Percentiles rank a stretch among this genome's conserved stretches.
These are phyloP conservation scores for Chrosomus eos DNA, from an alignment of 2,797 vertebrate genomes.

Conservation along the genomic window DNA sequence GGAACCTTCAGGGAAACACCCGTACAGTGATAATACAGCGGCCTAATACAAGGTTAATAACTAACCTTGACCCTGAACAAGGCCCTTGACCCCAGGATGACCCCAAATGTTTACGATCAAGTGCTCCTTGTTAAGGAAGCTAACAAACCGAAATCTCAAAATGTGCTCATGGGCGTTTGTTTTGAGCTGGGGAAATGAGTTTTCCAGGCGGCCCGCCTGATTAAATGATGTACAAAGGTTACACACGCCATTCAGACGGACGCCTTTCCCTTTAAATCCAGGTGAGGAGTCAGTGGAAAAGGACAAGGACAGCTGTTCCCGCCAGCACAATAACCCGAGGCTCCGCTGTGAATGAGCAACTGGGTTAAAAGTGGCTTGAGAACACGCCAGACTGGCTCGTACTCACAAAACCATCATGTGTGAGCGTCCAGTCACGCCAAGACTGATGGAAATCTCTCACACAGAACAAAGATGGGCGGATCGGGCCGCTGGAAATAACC, in stretches of 20 bases:
- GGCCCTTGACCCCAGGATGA: too few relatives aligned
- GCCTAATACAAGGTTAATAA: too few relatives aligned
- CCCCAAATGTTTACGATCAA: not conserved
- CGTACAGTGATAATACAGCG: too few relatives aligned
- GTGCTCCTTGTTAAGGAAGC: not conserved
- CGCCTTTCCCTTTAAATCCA: conserved; percentile 36
- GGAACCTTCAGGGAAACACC: too few relatives aligned
- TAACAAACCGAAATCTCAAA: not conserved
- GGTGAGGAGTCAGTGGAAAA: conserved; percentile 23
- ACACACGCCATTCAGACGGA: not conserved
- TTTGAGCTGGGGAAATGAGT: conserved; percentile 31
- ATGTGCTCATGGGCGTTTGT: not conserved
- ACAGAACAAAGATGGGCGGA: conserved; percentile 58
- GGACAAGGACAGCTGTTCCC: conserved; percentile 8
- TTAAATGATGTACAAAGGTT: conserved; percentile 27
- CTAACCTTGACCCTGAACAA: too few relatives aligned
- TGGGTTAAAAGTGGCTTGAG: conserved; percentile 69
- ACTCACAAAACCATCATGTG: conserved; percentile 58
- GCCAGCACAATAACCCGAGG: not conserved
- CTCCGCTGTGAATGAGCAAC: conserved; percentile 48
- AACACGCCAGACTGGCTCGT: conserved; percentile 58
- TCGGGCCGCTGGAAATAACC: conserved; percentile 56
- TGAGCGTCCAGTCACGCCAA: conserved; percentile 26
- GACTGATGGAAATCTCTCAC: conserved; percentile 65
- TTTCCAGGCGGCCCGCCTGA: conserved; percentile 13